Conservation (phyloP, 2,888 invertebrate genomes). For the Parthenolecanium corni region DNA sequence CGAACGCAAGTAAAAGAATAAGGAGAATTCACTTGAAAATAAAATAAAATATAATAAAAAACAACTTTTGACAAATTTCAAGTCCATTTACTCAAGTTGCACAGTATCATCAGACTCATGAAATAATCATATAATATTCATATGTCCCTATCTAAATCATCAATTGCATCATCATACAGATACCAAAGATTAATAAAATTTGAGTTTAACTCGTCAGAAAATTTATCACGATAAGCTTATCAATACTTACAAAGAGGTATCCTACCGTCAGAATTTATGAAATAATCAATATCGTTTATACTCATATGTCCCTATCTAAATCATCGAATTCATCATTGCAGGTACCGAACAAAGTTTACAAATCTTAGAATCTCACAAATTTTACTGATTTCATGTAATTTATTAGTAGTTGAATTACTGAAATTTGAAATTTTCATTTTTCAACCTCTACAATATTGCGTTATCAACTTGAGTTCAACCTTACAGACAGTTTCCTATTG, state of each 20-base stretch:
- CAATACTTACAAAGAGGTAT: too few species aligned
- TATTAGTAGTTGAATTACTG: conserved; percentile 8
- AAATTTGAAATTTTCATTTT: too few species aligned
- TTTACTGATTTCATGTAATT: not conserved
- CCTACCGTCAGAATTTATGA: not conserved
- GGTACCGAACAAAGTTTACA: not conserved
- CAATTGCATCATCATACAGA: not conserved
- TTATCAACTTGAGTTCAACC: too few species aligned
- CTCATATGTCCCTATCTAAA: conserved; percentile 20
- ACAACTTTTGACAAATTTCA: too few species aligned
- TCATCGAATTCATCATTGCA: not conserved
- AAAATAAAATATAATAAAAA: too few species aligned
- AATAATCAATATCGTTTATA: conserved; percentile 7
- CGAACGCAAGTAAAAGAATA: too few species aligned
- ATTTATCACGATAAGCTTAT: too few species aligned
- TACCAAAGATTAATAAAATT: too few species aligned
- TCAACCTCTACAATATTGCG: too few species aligned
- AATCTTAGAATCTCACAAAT: not conserved
- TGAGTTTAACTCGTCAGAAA: too few species aligned
- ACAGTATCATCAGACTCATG: conserved; percentile 1
- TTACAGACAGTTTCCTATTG: too few species aligned
- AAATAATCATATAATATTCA: conserved; percentile 20
- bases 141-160: conserved; percentile 26
- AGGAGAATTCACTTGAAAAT: too few species aligned
- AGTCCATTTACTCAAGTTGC: not conserved